Percentiles rank a stretch among this genome's conserved stretches.
phyloP scores from a whole-genome alignment of 2,888 invertebrate genomes.

The Acronicta alni region DNA sequence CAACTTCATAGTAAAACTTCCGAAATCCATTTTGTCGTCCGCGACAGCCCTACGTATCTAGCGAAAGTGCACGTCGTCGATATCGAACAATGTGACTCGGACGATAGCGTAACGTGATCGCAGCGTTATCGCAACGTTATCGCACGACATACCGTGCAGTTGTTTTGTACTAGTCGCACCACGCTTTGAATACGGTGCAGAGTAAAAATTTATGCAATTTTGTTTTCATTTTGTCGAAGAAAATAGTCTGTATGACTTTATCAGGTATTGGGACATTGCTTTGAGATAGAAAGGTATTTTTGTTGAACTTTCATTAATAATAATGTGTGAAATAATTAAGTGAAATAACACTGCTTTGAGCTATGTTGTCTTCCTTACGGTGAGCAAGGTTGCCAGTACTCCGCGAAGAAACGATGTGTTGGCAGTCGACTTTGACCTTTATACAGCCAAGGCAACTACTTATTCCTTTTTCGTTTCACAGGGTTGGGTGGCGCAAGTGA shows the following conservation, averaged over 20 bases:
- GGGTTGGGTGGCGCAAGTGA: too few relatives aligned
- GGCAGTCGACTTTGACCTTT: too few relatives aligned
- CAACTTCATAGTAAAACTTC: not conserved
- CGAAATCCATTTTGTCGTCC: not conserved
- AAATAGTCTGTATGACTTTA: slow-evolving; percentile 29
- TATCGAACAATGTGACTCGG: slow-evolving; percentile 82
- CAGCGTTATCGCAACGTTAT: slow-evolving; percentile 59
- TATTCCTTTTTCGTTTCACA: too few relatives aligned
- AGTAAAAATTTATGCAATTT: slow-evolving; percentile 42
- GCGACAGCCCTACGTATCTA: slow-evolving; percentile 72
- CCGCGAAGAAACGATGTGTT: too few relatives aligned
- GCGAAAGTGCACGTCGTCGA: slow-evolving; percentile 79
- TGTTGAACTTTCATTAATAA: too few relatives aligned
- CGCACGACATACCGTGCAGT: slow-evolving; percentile 56
- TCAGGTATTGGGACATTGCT: slow-evolving; percentile 11
- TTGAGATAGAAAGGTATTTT: slow-evolving; percentile 17
- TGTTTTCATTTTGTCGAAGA: slow-evolving; percentile 43
- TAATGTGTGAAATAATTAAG: too few relatives aligned
- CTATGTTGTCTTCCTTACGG: too few relatives aligned
- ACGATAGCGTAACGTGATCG: slow-evolving; percentile 74
- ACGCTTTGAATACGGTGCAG: slow-evolving; percentile 36
- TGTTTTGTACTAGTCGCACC: slow-evolving; percentile 43
- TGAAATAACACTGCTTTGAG: too few relatives aligned
- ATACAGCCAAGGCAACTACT: too few relatives aligned
- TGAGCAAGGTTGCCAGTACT: too few relatives aligned